Base-by-base conservation (phyloP, 1,140 invertebrate species). In the Zaprionus ghesquierei region DNA sequence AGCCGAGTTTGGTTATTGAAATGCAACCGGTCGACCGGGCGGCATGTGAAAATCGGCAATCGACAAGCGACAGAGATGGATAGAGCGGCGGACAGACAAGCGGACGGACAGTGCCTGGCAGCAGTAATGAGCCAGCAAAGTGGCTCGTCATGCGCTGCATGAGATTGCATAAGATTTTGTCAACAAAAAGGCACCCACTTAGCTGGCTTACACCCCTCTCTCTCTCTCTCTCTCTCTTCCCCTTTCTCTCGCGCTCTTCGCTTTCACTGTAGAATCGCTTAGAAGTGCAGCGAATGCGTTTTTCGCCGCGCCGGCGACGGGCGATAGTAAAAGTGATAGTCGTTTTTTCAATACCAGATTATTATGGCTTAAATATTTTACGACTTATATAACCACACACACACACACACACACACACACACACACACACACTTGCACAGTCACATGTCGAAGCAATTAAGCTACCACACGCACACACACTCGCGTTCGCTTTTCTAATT, bases 311-410 rank as follows among this genome's bases (percentile, higher is more conserved):
- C 8, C 9, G 38, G 35, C 41, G 27, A 27, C 41, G 58, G 63
- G 66, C 77, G 84, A 84, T 89, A 77, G 84, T 89, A 89, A 89
- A 89, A 89, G 84, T 89, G 84, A 89, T 89, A 89, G 84, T 89
- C 77, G 84, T 87, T 89, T 87, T 41, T 86, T 69, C 82, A 76
- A 87, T 89, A 89, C 69, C 58, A 80, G 85, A 79, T 84, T 89
- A 89, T 89, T 89, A 89, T 89, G 84, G 84, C 84, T 89, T 84
- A 89, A 84, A 79, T 89, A 89, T 89, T 89, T 89, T 80, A 89
- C 84, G 84, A 84, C 84, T 89, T 89, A 89, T 89, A 89, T 89
- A 89, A 89, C 84, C 69, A 80, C 51, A 80, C 69, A 82, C 59
- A 69, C 41, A 60, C 63, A 65, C 53, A 41, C 55, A 72, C 58